Evolutionary conservation across 1,140 invertebrate genomes (phyloP).

Genomic region (Drosophila subpulchrella): DNA sequence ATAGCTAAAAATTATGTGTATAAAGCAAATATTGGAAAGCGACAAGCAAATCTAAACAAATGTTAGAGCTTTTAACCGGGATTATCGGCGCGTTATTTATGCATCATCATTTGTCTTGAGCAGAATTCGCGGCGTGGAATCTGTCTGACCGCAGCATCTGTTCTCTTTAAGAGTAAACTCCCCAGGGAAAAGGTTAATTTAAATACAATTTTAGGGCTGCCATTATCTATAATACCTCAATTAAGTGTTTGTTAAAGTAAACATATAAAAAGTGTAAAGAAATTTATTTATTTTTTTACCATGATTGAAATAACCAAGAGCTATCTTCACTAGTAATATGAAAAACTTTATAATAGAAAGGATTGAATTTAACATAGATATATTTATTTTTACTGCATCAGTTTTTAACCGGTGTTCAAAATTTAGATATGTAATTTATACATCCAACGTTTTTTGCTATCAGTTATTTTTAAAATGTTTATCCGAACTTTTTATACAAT

Average conservation of each 20-base stretch:
- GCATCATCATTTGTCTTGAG: slow-evolving; percentile 68
- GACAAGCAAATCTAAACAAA: slow-evolving; percentile 74
- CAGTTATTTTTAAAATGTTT: too few relatives aligned
- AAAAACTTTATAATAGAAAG: too few relatives aligned
- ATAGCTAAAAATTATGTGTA: slow-evolving; percentile 65
- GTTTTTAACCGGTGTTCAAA: too few relatives aligned
- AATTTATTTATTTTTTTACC: too few relatives aligned
- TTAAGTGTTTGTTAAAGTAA: not conserved
- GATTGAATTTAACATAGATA: too few relatives aligned
- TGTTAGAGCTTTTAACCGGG: slow-evolving; percentile 78
- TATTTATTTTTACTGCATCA: too few relatives aligned
- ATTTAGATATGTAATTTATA: too few relatives aligned
- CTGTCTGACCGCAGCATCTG: slow-evolving; percentile 31
- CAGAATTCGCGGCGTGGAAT: slow-evolving; percentile 26
- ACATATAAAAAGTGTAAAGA: too few relatives aligned
- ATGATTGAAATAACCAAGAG: too few relatives aligned
- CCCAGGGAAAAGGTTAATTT: slow-evolving; percentile 14
- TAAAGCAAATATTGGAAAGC: slow-evolving; percentile 60
- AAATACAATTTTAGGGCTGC: not conserved
- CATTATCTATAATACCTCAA: slow-evolving; percentile 4
- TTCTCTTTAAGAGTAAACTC: not conserved
- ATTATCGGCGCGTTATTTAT: slow-evolving; percentile 79
- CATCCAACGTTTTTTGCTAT: too few relatives aligned
- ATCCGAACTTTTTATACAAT: too few relatives aligned
- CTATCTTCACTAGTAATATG: too few relatives aligned